Percentiles rank a stretch among this genome's conserved stretches.
phyloP scores from a whole-genome alignment of 1,140 invertebrate genomes.

The Prorops nasuta region DNA sequence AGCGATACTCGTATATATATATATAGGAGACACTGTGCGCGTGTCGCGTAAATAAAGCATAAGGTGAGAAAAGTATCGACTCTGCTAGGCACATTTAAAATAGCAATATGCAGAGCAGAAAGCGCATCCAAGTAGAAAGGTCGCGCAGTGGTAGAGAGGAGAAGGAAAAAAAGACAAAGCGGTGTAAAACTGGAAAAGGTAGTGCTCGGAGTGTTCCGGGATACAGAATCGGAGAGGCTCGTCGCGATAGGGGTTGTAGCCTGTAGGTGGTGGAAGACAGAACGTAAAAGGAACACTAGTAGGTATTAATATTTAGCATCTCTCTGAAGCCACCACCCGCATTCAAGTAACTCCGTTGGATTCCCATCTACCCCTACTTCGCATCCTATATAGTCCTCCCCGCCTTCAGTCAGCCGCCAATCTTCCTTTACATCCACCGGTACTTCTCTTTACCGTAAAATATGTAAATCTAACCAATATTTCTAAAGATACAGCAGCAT shows the following conservation, averaged over 20 bases:
- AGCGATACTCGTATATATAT: too few species aligned
- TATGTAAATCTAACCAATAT: constrained; percentile 57
- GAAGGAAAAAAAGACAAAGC: not conserved
- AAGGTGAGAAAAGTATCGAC: too few species aligned
- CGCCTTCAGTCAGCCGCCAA: constrained; percentile 26
- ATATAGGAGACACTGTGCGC: too few species aligned
- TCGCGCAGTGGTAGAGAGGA: too few species aligned
- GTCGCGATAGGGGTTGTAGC: constrained; percentile 18
- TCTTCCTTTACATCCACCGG: constrained; percentile 32
- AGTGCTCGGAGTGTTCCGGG: constrained; percentile 11
- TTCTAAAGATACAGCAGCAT: constrained; percentile 45
- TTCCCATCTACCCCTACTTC: constrained; percentile 3
- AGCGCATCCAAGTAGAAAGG: too few species aligned
- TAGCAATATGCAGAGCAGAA: too few species aligned
- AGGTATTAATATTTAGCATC: constrained; percentile 57
- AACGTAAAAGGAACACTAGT: constrained; percentile 46
- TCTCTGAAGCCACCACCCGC: constrained; percentile 47
- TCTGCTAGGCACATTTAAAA: too few species aligned
- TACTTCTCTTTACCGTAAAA: constrained; percentile 50
- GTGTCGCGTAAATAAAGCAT: too few species aligned
- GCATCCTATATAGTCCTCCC: constrained; percentile 2
- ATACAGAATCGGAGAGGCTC: not conserved
- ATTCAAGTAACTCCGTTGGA: constrained; percentile 44
- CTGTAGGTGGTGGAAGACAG: constrained; percentile 11
- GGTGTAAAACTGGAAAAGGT: constrained; percentile 2